A percentile compares a stretch with the other conserved stretches of the same genome.
phyloP scores from a whole-genome alignment of 2,113 vertebrate genomes.

The Ardeotis arabs region DNA sequence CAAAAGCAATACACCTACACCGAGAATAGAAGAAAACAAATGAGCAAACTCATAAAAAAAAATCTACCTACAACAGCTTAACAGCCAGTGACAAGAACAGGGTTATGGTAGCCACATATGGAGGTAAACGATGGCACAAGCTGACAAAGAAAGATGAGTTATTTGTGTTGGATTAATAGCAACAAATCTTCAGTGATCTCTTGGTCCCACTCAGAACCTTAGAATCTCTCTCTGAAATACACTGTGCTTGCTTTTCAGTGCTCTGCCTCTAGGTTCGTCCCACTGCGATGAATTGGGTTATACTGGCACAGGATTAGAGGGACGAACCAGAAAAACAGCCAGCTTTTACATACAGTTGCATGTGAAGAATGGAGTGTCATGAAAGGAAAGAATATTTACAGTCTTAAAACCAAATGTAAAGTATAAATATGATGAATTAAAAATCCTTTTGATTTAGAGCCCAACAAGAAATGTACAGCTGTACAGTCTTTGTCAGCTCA shows the following conservation, averaged over 20 bases:
- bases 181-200: background rate
- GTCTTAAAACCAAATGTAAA: background rate
- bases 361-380: background rate
- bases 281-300: background rate
- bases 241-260: background rate
- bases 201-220: background rate
- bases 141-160: background rate
- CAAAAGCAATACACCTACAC: background rate
- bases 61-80: accelerated
- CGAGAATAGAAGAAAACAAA: background rate
- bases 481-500: background rate
- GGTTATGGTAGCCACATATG: too few relatives aligned
- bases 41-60: background rate
- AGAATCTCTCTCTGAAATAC: background rate
- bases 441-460: background rate
- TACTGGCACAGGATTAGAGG: background rate
- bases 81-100: background rate
- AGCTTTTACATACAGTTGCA: background rate
- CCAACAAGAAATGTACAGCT: background rate
- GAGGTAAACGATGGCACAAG: background rate
- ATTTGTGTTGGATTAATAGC: background rate
- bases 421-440: background rate
- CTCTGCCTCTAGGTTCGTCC: background rate
- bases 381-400: background rate
- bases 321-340: background rate